phyloP scores from a whole-genome alignment of 2,113 vertebrate species.

The Ictalurus punctatus region DNA sequence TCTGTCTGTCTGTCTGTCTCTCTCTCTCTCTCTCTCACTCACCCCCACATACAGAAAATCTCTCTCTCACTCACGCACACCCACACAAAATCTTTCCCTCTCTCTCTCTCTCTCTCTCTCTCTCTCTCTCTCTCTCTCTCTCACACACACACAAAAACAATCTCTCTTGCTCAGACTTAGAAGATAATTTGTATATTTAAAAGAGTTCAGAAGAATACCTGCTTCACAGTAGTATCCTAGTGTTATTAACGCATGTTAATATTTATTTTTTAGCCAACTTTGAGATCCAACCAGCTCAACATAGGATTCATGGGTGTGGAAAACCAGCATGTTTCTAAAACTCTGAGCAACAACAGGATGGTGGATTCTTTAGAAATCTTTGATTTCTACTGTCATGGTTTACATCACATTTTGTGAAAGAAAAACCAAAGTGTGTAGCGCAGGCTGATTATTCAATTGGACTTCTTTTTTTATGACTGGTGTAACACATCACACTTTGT shows the following conservation, averaged over 20 bases:
- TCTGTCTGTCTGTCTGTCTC: too few relatives aligned
- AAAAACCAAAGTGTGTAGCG: background rate
- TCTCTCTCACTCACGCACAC: background rate
- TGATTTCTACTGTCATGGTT: background rate
- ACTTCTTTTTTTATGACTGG: background rate
- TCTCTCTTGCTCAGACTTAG: background rate
- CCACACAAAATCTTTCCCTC: too few relatives aligned
- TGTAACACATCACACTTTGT: background rate
- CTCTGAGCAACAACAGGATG: background rate
- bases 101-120: too few relatives aligned
- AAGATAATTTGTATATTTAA: conserved; percentile 10
- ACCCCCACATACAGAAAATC: too few relatives aligned
- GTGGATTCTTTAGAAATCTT: background rate
- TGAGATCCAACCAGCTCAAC: background rate
- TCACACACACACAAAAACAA: background rate
- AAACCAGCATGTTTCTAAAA: background rate
- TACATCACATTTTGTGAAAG: background rate
- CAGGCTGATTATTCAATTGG: background rate
- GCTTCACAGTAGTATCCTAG: too few relatives aligned
- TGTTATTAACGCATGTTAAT: background rate
- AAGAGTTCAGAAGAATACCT: background rate
- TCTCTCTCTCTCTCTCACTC: too few relatives aligned
- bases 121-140: background rate
- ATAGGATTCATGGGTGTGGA: background rate
- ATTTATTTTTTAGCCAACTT: background rate